Base-by-base conservation (phyloP, 2,797 vertebrate species). In the Sternotherus odoratus region DNA sequence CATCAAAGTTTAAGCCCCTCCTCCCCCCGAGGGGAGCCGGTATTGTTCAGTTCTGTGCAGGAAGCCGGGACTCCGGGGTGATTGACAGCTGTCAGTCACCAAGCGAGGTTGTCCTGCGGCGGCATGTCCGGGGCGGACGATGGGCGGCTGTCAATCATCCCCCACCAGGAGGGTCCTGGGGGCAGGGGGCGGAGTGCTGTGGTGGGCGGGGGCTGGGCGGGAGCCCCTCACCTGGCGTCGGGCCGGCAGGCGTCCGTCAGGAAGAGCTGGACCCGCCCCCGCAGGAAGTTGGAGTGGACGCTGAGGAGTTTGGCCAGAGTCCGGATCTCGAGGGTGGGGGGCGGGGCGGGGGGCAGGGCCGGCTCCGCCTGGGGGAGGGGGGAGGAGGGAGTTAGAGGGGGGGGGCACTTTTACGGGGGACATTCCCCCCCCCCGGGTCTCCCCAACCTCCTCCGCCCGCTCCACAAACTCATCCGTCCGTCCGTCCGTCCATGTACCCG, bases 221-320 rank as follows among this genome's bases (percentile, higher is more conserved):
- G 23, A 6, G 19, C 79, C 33, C n/a, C 57, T 99, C 98, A 99
- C 98, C 98, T 98, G 96, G 97, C 97, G 24, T 97, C 97, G 88
- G 95, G 97, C 91, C 97, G 97, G 95, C 99, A 99, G 75, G 97
- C 98, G 69, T 98, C 97, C 30, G 91, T 85, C 1, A 99, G 95
- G 54, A 99, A 98, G 83, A 98, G 96, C 77, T 95, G 98, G 96
- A 99, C 98, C 97, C 99, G 99, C 48, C 99, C 99, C 49, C 98
- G 97, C 92, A 99, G 98, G 97, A 99, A 99, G 96, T 98, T 99
- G 94, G 98, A 95, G 36, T 99, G 98, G 84, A 98, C 97, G 75
- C 98, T 98, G 80, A 99, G 98, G 86, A 99, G 92, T 81, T 99
- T 98, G 72, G 98, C 90, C 53, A 98, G 93, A 1, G 98, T 97